Evolutionary conservation across 2,113 vertebrate species (phyloP).

Genomic region (Pyxicephalus adspersus): DNA sequence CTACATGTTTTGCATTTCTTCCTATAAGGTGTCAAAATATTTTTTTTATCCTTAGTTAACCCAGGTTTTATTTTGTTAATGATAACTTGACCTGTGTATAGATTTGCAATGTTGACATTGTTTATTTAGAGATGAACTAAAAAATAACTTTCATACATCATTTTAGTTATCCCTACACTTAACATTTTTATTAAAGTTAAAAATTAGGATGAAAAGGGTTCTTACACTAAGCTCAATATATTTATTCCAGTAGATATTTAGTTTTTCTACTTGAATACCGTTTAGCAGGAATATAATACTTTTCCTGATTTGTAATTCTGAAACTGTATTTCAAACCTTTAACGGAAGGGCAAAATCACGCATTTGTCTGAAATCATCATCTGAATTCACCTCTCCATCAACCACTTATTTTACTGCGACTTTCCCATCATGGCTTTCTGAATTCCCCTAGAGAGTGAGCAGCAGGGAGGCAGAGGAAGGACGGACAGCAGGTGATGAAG

Average conservation of each 20-base stretch:
- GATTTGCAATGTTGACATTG: neutral
- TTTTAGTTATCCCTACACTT: neutral
- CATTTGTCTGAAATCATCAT: constrained; percentile 20
- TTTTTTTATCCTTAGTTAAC: neutral
- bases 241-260: neutral
- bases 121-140: neutral
- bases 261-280: neutral
- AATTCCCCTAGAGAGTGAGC: constrained; percentile 71
- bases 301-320: neutral
- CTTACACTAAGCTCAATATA: neutral
- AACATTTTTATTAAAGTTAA: neutral
- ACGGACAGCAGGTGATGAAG: constrained; percentile 69
- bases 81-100: neutral
- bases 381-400: constrained; percentile 2
- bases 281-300: neutral
- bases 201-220: neutral
- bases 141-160: neutral
- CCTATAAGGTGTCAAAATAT: neutral
- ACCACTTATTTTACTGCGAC: neutral
- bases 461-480: constrained; percentile 67
- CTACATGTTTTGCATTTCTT: too few species aligned
- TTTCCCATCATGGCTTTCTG: constrained; percentile 34
- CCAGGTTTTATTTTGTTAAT: neutral
- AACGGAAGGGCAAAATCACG: constrained; percentile 11
- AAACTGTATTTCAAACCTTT: neutral